Evolutionary conservation across 2,113 vertebrate genomes (phyloP), one percentile per base, ranked within the genome.

Genomic region (Mohoua ochrocephala): DNA sequence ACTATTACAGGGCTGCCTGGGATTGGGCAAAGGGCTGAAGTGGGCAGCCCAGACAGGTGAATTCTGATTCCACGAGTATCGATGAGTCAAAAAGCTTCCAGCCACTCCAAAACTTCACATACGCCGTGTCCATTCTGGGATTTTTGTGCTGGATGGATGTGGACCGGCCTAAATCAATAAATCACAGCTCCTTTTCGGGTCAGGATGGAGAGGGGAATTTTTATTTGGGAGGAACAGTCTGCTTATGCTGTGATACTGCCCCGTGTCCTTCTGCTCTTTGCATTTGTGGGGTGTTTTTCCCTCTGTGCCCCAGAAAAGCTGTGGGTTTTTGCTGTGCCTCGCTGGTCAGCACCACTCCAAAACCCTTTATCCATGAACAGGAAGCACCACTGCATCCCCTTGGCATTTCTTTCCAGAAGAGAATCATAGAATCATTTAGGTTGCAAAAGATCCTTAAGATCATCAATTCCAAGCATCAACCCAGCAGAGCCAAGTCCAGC

Each of bases 51-150:
- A 42, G 67, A 44, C 3, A 12, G 78, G 75, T 87, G 84, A 93
- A 91, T 88, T 92, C 71, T 77, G 84, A 96, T 97, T 95, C 87
- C 79, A 63, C 0, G 0, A 78, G 2, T 54, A 5, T 6, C 49
- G 30, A 8, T 21, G 52, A 54, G 52, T 70, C 61, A 47, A 74
- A 93, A 90, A 35, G 50, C 39, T 93, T 57, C 42, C 31, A 71
- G 41, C 0, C 1, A 17, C 49, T 67, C 42, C 30, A 6, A 82
- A 56, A 30, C 11, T 22, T 3, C 8, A 4, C 5, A 1, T 13
- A 11, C 19, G 8, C 20, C 15, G 17, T 9, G 10, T 37, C 33
- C 42, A 7, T 41, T 37, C 23, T 19, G 31, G 31, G 69, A 5
- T 28, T 28, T 45, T 47, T 69, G 69, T 68, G 27, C 41, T 73